Percentiles rank a stretch among this genome's conserved stretches.
These are phyloP conservation scores for Peromyscus nudipes DNA, from an alignment of 2,797 vertebrate species.

Conservation along the genomic window DNA sequence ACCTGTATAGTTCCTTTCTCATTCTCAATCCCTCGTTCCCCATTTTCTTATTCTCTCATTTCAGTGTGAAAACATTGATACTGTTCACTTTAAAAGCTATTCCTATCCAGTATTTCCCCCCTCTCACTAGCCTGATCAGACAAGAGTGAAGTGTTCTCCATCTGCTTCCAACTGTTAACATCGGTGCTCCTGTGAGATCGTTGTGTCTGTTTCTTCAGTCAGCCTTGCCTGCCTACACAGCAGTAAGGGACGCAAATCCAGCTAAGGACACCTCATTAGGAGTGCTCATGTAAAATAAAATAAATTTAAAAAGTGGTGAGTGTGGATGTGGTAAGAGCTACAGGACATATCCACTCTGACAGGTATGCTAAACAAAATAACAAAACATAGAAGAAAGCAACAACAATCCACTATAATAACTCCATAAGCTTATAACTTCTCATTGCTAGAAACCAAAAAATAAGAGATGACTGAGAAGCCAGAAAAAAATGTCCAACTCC, in stretches of 20 bases:
- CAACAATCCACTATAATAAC: neutral
- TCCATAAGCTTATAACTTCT: too few species aligned
- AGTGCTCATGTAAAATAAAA: neutral
- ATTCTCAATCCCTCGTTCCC: neutral
- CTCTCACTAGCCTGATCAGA: neutral
- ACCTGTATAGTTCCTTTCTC: neutral
- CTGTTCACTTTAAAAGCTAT: neutral
- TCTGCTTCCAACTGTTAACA: neutral
- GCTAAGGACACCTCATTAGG: neutral
- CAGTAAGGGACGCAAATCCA: neutral
- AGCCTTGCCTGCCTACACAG: neutral
- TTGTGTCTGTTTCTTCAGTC: neutral
- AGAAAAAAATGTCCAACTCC: too few species aligned
- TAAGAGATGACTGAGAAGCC: too few species aligned
- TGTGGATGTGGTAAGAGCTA: neutral
- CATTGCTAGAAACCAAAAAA: too few species aligned
- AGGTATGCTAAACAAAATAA: neutral
- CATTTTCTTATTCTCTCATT: neutral
- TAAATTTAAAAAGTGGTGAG: neutral
- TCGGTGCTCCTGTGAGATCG: neutral
- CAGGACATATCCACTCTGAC: neutral
- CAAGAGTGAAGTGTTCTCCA: too few species aligned
- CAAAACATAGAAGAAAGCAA: neutral
- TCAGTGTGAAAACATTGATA: neutral
- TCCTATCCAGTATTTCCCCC: neutral